A percentile compares a stretch with the other conserved stretches of the same genome.
Conservation (phyloP, 2,888 invertebrate genomes). For the Drosophila mimica region DNA sequence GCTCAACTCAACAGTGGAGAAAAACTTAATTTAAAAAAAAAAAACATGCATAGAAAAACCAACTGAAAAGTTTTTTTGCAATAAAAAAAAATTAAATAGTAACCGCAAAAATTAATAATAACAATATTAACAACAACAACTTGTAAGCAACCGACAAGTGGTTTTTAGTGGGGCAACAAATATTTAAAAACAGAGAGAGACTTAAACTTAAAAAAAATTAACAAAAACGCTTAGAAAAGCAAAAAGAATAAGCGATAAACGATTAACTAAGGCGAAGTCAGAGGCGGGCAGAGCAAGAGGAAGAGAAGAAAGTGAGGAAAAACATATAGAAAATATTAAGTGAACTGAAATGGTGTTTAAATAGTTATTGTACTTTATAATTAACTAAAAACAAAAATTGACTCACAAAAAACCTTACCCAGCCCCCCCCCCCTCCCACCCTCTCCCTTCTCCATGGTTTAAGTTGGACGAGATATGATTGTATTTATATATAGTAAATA, state of each 20-base stretch:
- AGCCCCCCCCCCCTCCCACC: neutral
- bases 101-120: constrained; percentile 50
- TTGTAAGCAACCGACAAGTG: constrained; percentile 48
- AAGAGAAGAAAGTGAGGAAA: constrained; percentile 3
- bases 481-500: constrained; percentile 76
- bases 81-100: constrained; percentile 46
- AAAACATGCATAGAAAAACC: constrained; percentile 47
- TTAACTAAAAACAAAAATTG: constrained; percentile 53
- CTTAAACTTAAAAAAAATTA: constrained; percentile 48
- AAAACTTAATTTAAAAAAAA: constrained; percentile 55
- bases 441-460: constrained; percentile 37
- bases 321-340: constrained; percentile 27
- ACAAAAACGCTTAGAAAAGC: constrained; percentile 16
- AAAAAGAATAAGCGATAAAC: constrained; percentile 16
- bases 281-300: constrained; percentile 9
- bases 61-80: constrained; percentile 59
- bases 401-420: constrained; percentile 17
- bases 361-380: constrained; percentile 73
- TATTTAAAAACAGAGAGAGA: constrained; percentile 42
- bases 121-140: constrained; percentile 20
- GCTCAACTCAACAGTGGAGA: constrained; percentile 58
- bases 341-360: constrained; percentile 55
- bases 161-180: constrained; percentile 43
- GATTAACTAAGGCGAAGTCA: constrained; percentile 31
- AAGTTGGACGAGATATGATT: constrained; percentile 77